Evolutionary conservation across 2,797 vertebrate genomes (phyloP).

Genomic region (Gymnothorax reevesii): DNA sequence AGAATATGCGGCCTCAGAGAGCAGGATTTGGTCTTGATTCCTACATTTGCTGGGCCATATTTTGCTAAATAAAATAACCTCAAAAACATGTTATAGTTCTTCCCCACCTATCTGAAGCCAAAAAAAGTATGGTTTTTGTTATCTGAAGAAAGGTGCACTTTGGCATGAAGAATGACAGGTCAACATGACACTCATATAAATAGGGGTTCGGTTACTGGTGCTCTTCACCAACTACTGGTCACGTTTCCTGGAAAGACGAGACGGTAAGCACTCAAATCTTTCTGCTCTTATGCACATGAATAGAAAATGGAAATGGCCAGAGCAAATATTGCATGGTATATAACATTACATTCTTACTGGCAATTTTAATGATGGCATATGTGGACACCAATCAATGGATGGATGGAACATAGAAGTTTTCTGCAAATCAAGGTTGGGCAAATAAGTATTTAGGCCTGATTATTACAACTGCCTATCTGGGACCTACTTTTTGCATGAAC

Average conservation of each 20-base stretch:
- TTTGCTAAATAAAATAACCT: no score
- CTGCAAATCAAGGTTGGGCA: not conserved
- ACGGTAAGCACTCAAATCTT: slow-evolving; percentile 67
- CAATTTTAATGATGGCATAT: not conserved
- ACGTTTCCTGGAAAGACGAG: slow-evolving; percentile 53
- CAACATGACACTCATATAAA: slow-evolving; percentile 72
- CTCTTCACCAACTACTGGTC: slow-evolving; percentile 47
- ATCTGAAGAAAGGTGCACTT: slow-evolving; percentile 71
- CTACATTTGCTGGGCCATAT: not conserved
- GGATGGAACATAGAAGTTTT: no score
- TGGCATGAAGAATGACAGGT: slow-evolving; percentile 67
- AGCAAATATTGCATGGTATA: not conserved
- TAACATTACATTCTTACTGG: not conserved
- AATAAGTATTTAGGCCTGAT: not conserved
- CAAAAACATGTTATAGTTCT: no score
- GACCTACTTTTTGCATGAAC: not conserved
- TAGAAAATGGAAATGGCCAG: not conserved
- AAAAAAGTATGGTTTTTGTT: slow-evolving; percentile 51
- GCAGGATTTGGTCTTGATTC: no score
- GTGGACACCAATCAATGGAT: not conserved
- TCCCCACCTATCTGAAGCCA: slow-evolving; percentile 11
- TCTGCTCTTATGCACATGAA: slow-evolving; percentile 10
- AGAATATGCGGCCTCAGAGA: not conserved
- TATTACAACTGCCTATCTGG: not conserved
- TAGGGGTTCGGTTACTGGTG: slow-evolving; percentile 47